These are phyloP conservation scores for Ranitomeya variabilis DNA, from an alignment of 2,113 vertebrate genomes.

Conservation along the genomic window DNA sequence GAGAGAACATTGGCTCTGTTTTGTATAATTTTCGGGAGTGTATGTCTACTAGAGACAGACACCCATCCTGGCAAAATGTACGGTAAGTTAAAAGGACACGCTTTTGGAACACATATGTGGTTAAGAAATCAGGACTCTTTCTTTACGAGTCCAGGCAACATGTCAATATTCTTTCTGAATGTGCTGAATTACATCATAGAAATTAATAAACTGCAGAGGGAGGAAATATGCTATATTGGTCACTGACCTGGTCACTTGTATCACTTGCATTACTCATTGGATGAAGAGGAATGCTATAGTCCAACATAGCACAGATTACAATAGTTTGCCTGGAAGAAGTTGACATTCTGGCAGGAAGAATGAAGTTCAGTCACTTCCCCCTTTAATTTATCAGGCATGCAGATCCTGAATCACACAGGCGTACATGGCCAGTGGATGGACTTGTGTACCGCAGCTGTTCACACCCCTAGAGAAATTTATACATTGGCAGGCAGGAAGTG, in stretches of 20 bases:
- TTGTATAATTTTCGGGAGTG: too few relatives aligned
- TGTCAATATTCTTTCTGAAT: neutral
- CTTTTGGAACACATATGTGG: too few relatives aligned
- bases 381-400: neutral
- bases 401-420: slow-evolving; percentile 36
- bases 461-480: slow-evolving; percentile 16
- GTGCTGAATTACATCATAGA: neutral
- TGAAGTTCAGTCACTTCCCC: slow-evolving; percentile 31
- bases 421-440: neutral
- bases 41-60: too few relatives aligned
- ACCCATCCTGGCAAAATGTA: too few relatives aligned
- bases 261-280: neutral
- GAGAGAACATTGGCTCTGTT: too few relatives aligned
- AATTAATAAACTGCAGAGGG: neutral
- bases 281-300: neutral
- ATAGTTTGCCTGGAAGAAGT: neutral
- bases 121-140: neutral
- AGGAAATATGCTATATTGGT: neutral
- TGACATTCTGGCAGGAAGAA: slow-evolving; percentile 8
- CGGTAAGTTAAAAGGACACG: too few relatives aligned
- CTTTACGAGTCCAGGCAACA: neutral
- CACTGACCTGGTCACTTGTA: neutral
- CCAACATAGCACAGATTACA: neutral
- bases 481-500: slow-evolving; percentile 23
- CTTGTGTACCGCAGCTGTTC: slow-evolving; percentile 25